A percentile compares a stretch with the other conserved stretches of the same genome.
phyloP scores from a whole-genome alignment of 2,113 vertebrate species.

The Ptilonorhynchus violaceus region DNA sequence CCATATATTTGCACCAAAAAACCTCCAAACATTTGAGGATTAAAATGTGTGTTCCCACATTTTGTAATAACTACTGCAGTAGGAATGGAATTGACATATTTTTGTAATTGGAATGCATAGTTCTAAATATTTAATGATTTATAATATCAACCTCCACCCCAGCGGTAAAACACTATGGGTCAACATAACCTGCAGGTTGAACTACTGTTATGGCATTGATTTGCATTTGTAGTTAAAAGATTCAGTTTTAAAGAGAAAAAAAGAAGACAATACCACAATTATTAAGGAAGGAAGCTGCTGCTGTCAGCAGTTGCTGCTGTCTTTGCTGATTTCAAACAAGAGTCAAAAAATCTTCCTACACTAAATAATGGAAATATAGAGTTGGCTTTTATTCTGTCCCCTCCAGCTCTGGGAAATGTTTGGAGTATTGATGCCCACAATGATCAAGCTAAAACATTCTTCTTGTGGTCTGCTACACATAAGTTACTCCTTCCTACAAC shows the following conservation, averaged over 20 bases:
- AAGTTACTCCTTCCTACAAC: neutral
- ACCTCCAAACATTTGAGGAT: neutral
- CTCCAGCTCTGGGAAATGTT: neutral
- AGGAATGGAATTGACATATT: neutral
- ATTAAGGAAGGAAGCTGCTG: neutral
- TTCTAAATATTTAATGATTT: neutral
- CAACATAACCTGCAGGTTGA: neutral
- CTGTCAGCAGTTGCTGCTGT: neutral
- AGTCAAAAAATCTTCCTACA: neutral
- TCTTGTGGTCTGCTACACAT: neutral
- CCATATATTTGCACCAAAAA: neutral
- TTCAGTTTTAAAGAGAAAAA: neutral
- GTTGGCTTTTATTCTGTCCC: neutral
- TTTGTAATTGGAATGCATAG: neutral
- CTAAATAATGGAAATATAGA: neutral
- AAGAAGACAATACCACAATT: neutral
- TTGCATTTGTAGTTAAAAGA: neutral
- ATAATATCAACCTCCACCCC: neutral
- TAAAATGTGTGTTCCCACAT: neutral
- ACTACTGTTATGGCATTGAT: neutral
- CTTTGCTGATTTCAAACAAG: neutral
- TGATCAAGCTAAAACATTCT: neutral
- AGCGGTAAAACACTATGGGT: neutral
- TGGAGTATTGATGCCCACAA: neutral
- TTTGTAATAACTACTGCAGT: neutral